Base-by-base conservation (phyloP, 2,888 invertebrate species). In the Allophyes oxyacanthae region DNA sequence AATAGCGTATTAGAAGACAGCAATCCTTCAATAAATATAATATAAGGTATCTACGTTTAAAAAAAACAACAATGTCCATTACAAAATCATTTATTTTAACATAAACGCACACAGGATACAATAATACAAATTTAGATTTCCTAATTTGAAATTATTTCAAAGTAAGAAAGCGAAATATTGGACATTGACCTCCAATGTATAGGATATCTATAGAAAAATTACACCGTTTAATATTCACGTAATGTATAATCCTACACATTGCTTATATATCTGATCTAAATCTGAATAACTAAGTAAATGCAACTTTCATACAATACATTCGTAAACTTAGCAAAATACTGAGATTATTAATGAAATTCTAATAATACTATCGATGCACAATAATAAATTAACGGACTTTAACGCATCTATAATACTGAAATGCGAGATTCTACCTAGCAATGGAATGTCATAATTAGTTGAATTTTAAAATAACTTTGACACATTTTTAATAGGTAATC, bases 51-150 rank as follows among this genome's bases (percentile, higher is more conserved):
- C 7, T 13, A 11, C 8, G 1, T 14, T 0, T 32, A 26, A 0
- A 62, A 57, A 50, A 62, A 56, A 70, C 63, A 59, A 37, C n/a
- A 37, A 26, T 9, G 48, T 60, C 63, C 74, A 74, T 77, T 61
- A 77, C 54, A 81, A 81, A 77, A 79, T 75, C 45, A 63, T 63
- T 83, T 84, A 84, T 83, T 85, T 67, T 48, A 79, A 79, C 57
- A 72, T 75, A 79, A 77, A 75, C 68, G 56, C 75, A 82, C 66
- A 72, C 71, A 59, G 45, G 61, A 72, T 65, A 83, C 74, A 77
- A 69, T 50, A 54, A 57, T 50, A 46, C 52, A 70, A 71, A 67
- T 51, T 61, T 63, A 64, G 34, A 54, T 46, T 53, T 37, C 49
- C 42, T 13, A 30, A 42, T 54, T 49, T 52, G 37, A 69, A 59